These are phyloP conservation scores for Hydrocynus forskahlii DNA, from an alignment of 2,797 vertebrate genomes.

Conservation along the genomic window DNA sequence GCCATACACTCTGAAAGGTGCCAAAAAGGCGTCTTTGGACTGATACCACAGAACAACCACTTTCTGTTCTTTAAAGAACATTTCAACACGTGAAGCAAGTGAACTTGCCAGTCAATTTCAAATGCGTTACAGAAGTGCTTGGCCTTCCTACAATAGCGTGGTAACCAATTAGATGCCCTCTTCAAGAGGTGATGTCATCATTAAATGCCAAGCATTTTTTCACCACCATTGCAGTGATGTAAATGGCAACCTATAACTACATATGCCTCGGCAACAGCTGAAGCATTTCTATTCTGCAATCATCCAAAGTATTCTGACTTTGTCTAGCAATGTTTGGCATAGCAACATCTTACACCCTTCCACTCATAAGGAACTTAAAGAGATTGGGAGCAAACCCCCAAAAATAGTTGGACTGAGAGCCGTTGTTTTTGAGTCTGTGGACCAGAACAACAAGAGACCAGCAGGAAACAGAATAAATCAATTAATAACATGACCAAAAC, in stretches of 20 bases:
- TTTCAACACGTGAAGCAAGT: conserved; percentile 84
- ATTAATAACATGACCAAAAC: too few species aligned
- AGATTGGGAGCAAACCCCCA: neutral
- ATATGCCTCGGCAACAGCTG: neutral
- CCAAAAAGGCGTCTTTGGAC: neutral
- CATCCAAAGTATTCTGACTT: neutral
- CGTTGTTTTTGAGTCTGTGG: too few species aligned
- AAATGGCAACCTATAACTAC: neutral
- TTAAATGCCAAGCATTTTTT: neutral
- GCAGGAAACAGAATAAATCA: too few species aligned
- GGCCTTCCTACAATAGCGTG: conserved; percentile 84
- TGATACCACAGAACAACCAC: neutral
- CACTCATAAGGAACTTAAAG: neutral
- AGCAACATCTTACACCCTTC: neutral
- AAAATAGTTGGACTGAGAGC: neutral
- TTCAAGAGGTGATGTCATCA: conserved; percentile 83
- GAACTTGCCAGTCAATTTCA: conserved; percentile 72
- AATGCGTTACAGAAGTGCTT: conserved; percentile 89
- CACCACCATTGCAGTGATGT: neutral
- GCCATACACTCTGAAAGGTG: neutral
- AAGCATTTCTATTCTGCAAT: neutral
- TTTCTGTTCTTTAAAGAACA: neutral
- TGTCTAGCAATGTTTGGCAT: neutral
- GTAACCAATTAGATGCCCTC: conserved; percentile 87
- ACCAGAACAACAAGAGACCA: too few species aligned